Conservation (phyloP, 2,797 vertebrate species). For the Salarias fasciatus region DNA sequence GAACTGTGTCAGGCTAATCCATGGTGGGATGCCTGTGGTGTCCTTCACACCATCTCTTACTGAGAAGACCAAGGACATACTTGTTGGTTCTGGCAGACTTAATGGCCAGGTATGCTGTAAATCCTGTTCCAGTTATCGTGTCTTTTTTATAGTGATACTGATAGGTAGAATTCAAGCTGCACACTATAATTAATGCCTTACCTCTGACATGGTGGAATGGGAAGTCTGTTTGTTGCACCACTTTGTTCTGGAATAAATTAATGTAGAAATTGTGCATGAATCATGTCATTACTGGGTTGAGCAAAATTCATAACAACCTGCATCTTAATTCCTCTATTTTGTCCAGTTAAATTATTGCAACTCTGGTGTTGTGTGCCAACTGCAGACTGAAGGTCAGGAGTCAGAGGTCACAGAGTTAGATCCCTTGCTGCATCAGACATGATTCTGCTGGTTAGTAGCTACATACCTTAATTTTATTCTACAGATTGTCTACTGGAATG, state of each 20-base stretch:
- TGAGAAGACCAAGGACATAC: conserved; percentile 43
- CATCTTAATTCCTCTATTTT: neutral
- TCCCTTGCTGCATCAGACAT: conserved; percentile 25
- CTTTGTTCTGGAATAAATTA: too few species aligned
- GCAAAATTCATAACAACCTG: too few species aligned
- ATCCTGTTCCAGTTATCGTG: neutral
- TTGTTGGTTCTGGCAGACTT: conserved; percentile 10
- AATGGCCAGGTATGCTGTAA: conserved; percentile 1
- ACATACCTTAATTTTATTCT: conserved; percentile 6
- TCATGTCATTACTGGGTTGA: too few species aligned
- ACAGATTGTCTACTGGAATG: neutral
- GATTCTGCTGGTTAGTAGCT: conserved; percentile 18
- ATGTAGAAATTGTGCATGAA: too few species aligned
- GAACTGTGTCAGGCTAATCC: conserved; percentile 62
- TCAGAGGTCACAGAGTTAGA: conserved; percentile 25
- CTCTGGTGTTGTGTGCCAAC: neutral
- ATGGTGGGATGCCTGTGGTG: conserved; percentile 37
- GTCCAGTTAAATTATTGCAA: conserved; percentile 16
- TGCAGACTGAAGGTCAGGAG: conserved; percentile 21
- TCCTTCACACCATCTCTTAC: conserved; percentile 43
- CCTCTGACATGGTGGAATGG: neutral
- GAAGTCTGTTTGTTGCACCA: neutral
- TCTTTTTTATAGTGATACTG: neutral
- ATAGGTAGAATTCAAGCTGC: neutral
- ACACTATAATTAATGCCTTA: neutral